phyloP scores from a whole-genome alignment of 1,140 invertebrate species.

The Tetramorium parvispinum region DNA sequence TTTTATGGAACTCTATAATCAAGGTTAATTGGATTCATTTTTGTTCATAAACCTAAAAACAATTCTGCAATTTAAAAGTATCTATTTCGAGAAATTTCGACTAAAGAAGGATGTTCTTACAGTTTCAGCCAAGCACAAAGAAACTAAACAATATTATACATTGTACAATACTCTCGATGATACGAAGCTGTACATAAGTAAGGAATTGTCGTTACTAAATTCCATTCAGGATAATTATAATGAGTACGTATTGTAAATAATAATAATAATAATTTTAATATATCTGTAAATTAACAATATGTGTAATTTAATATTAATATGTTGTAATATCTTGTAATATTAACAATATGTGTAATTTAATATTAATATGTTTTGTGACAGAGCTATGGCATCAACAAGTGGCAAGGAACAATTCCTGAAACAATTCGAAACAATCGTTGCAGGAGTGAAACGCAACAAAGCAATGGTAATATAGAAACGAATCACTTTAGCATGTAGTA shows the following conservation, averaged over 20 bases:
- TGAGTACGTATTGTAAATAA: slow-evolving; percentile 88
- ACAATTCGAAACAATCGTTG: slow-evolving; percentile 95
- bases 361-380: slow-evolving; percentile 75
- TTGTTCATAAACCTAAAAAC: neutral
- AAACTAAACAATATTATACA: slow-evolving; percentile 99
- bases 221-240: slow-evolving; percentile 97
- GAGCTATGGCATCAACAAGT: slow-evolving; percentile 89
- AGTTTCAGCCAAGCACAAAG: slow-evolving; percentile 97
- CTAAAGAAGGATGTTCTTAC: slow-evolving; percentile 77
- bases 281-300: slow-evolving; percentile 17
- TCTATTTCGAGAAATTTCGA: slow-evolving; percentile 10
- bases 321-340: slow-evolving; percentile 39
- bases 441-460: slow-evolving; percentile 93
- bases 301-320: slow-evolving; percentile 47
- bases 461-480: slow-evolving; percentile 87
- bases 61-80: neutral
- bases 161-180: slow-evolving; percentile 98
- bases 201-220: slow-evolving; percentile 96
- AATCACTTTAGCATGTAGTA: neutral
- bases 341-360: slow-evolving; percentile 2
- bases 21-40: slow-evolving; percentile 88
- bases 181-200: slow-evolving; percentile 95
- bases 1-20: slow-evolving; percentile 98
- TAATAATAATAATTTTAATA: slow-evolving; percentile 35
- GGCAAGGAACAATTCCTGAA: slow-evolving; percentile 94